These are phyloP conservation scores for Gymnoscopelus braueri DNA, from an alignment of 2,797 vertebrate genomes.

Conservation along the genomic window DNA sequence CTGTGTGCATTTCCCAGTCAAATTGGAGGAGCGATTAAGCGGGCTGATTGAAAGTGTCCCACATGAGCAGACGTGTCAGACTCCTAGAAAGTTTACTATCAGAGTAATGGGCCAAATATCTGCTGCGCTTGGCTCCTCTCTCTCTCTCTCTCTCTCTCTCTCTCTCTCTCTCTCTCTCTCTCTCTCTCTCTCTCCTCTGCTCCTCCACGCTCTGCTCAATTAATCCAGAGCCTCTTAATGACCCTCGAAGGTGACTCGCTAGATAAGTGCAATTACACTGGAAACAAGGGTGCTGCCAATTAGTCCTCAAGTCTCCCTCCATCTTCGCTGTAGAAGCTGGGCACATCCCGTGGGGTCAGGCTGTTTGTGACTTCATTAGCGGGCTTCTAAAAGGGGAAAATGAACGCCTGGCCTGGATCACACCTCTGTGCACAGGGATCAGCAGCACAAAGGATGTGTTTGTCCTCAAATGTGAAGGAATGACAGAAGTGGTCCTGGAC, in stretches of 20 bases:
- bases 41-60: constrained; percentile 74
- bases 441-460: constrained; percentile 39
- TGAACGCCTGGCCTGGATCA: constrained; percentile 73
- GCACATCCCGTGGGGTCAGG: constrained; percentile 72
- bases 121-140: constrained; percentile 54
- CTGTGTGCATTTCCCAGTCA: constrained; percentile 66
- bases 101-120: constrained; percentile 80
- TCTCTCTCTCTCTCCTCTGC: constrained; percentile 40
- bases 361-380: constrained; percentile 86
- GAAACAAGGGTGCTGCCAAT: constrained; percentile 85
- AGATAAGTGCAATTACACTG: constrained; percentile 85
- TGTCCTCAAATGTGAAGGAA: constrained; percentile 50
- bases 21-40: constrained; percentile 73
- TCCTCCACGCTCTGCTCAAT: constrained; percentile 77
- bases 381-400: constrained; percentile 80
- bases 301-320: constrained; percentile 79
- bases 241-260: constrained; percentile 85
- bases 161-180: constrained; percentile 14
- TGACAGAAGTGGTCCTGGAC: constrained; percentile 25
- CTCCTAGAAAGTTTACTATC: constrained; percentile 68
- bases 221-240: constrained; percentile 83
- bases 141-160: neutral
- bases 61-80: constrained; percentile 67
- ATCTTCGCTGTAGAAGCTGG: constrained; percentile 64
- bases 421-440: constrained; percentile 58